These are phyloP conservation scores for Agriotes lineatus DNA, from an alignment of 2,888 invertebrate species.

Conservation along the genomic window DNA sequence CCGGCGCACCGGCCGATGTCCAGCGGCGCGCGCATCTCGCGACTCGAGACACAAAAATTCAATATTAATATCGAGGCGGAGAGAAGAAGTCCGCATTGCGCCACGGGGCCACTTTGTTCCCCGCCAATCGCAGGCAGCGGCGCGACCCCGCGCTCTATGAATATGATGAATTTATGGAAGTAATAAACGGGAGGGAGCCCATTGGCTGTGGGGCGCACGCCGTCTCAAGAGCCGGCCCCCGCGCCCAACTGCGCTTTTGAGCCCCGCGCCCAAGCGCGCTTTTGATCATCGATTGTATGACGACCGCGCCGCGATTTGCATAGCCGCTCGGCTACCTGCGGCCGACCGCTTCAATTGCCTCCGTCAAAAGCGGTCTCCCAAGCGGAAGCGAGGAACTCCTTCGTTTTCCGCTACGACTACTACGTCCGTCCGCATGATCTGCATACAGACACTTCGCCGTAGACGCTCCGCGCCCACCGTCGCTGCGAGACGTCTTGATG, in stretches of 20 bases:
- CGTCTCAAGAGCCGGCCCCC: slow-evolving; percentile 56
- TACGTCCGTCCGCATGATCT: slow-evolving; percentile 56
- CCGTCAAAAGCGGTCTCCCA: slow-evolving; percentile 53
- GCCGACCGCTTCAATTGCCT: slow-evolving; percentile 54
- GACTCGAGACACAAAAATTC: slow-evolving; percentile 78
- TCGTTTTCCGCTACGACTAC: slow-evolving; percentile 52
- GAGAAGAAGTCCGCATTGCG: slow-evolving; percentile 71
- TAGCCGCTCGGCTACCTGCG: slow-evolving; percentile 53
- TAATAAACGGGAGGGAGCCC: slow-evolving; percentile 78
- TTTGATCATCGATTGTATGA: slow-evolving; percentile 51
- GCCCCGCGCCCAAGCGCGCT: slow-evolving; percentile 48
- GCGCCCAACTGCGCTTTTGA: too few relatives aligned
- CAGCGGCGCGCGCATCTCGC: slow-evolving; percentile 60
- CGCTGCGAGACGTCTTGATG: background rate
- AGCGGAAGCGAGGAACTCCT: slow-evolving; percentile 58
- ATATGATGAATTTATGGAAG: slow-evolving; percentile 81
- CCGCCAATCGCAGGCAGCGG: slow-evolving; percentile 68
- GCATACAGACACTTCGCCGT: slow-evolving; percentile 48
- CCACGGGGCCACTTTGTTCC: slow-evolving; percentile 66
- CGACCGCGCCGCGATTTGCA: slow-evolving; percentile 51
- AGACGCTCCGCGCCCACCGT: background rate
- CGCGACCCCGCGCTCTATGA: slow-evolving; percentile 62
- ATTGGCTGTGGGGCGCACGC: slow-evolving; percentile 73
- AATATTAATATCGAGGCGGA: slow-evolving; percentile 85
- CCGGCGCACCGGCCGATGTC: slow-evolving; percentile 48